A percentile compares a stretch with the other conserved stretches of the same genome.
phyloP scores from a whole-genome alignment of 64 coral and sea anemone genomes.

The Stichodactyla helianthus region DNA sequence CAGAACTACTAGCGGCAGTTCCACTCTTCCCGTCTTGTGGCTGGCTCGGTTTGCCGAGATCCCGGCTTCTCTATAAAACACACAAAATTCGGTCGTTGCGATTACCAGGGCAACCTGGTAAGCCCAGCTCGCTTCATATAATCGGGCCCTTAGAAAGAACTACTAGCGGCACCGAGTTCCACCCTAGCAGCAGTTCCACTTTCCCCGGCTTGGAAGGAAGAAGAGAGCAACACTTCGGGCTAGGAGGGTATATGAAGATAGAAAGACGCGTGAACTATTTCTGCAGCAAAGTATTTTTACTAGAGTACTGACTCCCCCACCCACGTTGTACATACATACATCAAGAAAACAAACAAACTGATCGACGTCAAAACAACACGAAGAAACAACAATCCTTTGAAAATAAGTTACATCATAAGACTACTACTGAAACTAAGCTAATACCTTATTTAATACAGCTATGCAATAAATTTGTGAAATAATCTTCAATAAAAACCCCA shows the following conservation, averaged over 20 bases:
- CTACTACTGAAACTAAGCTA: not conserved
- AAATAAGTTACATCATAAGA: not conserved
- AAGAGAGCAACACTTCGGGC: no score
- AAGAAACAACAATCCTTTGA: not conserved
- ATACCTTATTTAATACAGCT: not conserved
- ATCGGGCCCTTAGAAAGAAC: no score
- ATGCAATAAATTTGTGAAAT: not conserved
- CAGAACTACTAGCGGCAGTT: no score
- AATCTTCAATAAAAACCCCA: constrained; percentile 6
- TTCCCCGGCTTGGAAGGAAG: no score
- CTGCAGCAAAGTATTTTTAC: constrained; percentile 1
- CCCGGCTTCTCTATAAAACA: no score
- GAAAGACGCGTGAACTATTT: not conserved
- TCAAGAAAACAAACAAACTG: not conserved
- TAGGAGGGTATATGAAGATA: not conserved
- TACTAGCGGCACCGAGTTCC: no score
- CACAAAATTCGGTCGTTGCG: no score
- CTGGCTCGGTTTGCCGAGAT: no score
- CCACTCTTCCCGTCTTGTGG: no score
- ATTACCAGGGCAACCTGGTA: no score
- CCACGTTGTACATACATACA: not conserved
- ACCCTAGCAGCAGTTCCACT: no score
- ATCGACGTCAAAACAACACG: not conserved
- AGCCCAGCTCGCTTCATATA: no score
- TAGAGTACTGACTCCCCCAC: not conserved